phyloP scores from a whole-genome alignment of 2,888 invertebrate species.

The Sphaeridia pumilis region DNA sequence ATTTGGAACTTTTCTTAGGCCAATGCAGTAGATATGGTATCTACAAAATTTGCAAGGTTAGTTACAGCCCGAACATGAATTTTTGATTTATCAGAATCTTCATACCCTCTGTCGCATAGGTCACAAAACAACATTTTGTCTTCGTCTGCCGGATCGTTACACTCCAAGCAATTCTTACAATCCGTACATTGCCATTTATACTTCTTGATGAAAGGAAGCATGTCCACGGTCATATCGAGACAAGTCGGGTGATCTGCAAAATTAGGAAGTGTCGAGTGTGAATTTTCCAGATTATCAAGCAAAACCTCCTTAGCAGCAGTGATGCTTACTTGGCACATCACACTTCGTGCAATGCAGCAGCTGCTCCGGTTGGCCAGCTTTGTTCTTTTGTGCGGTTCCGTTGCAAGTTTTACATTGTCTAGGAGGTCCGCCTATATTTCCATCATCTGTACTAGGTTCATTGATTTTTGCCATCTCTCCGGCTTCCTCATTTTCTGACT shows the following conservation, averaged over 20 bases:
- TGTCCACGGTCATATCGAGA: slow-evolving; percentile 68
- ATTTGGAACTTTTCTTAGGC: slow-evolving; percentile 62
- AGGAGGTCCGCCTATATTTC: not conserved
- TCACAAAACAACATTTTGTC: slow-evolving; percentile 91
- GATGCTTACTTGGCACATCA: slow-evolving; percentile 37
- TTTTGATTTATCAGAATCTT: not conserved
- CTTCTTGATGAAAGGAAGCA: slow-evolving; percentile 67
- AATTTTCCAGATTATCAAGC: no score
- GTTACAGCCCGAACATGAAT: not conserved
- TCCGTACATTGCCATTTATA: slow-evolving; percentile 91
- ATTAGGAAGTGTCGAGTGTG: slow-evolving; percentile 3
- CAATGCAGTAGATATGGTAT: slow-evolving; percentile 84
- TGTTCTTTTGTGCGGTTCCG: slow-evolving; percentile 42
- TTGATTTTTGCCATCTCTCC: no score
- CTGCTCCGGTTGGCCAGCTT: slow-evolving; percentile 45
- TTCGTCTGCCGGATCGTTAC: slow-evolving; percentile 67
- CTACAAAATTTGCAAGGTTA: slow-evolving; percentile 38
- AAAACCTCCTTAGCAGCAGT: no score
- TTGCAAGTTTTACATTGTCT: slow-evolving; percentile 45
- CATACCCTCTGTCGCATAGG: slow-evolving; percentile 74
- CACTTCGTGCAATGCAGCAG: slow-evolving; percentile 52
- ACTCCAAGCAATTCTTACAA: slow-evolving; percentile 79
- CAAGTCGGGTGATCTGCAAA: slow-evolving; percentile 69
- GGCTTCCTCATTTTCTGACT: no score
- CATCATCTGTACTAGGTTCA: no score